Conservation (phyloP, 2,888 invertebrate species). For the Trachelus stipa region DNA sequence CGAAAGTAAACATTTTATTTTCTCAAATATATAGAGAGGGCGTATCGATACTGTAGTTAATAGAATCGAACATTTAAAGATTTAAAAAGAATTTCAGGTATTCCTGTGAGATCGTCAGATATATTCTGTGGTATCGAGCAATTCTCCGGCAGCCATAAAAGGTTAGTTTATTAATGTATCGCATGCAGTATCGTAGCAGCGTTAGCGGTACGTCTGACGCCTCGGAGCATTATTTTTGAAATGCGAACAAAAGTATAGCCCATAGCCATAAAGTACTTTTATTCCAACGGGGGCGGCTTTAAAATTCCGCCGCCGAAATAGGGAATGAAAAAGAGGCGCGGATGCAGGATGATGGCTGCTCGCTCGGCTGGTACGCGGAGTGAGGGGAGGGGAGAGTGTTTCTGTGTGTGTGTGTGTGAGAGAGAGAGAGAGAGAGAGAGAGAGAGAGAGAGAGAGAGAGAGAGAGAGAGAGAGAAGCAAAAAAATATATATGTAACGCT, state of each 20-base stretch:
- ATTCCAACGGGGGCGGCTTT: constrained; percentile 52
- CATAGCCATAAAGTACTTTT: constrained; percentile 56
- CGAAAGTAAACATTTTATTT: background rate
- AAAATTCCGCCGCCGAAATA: constrained; percentile 53
- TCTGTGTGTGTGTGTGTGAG: too few species aligned
- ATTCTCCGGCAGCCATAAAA: constrained; percentile 16
- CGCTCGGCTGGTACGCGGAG: background rate
- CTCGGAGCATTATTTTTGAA: constrained; percentile 44
- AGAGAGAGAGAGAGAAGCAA: constrained; percentile 22
- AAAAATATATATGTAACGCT: constrained; percentile 22
- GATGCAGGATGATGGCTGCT: constrained; percentile 23
- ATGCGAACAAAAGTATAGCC: constrained; percentile 37
- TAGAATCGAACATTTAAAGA: background rate
- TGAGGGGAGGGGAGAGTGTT: constrained; percentile 8
- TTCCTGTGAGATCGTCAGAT: background rate
- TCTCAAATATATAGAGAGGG: background rate
- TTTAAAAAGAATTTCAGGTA: background rate
- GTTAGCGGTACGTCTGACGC: constrained; percentile 15
- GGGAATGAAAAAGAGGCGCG: constrained; percentile 24
- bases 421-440: background rate
- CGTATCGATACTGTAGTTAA: background rate
- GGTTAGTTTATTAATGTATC: constrained; percentile 34
- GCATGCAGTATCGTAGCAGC: constrained; percentile 28
- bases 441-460: constrained; percentile 25
- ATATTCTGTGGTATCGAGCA: constrained; percentile 9